These are phyloP conservation scores for Mareca strepera DNA, from an alignment of 2,797 vertebrate species.

Conservation along the genomic window DNA sequence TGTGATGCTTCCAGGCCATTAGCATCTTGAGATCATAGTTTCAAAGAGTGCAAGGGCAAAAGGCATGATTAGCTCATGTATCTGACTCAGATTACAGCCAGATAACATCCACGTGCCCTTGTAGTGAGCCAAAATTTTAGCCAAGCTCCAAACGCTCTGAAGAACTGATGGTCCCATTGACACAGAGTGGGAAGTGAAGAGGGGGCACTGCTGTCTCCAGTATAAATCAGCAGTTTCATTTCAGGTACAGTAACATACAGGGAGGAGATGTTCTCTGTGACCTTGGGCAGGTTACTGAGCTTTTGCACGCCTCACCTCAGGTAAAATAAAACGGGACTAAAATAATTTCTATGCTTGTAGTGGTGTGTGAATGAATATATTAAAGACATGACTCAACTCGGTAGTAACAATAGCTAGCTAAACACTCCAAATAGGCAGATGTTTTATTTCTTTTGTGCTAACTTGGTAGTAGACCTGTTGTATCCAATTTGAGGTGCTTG, in stretches of 20 bases:
- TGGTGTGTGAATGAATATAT: conserved; percentile 14
- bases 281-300: neutral
- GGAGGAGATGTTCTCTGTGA: neutral
- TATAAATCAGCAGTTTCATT: neutral
- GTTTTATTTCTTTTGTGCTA: conserved; percentile 29
- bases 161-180: conserved; percentile 16
- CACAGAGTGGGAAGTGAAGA: conserved; percentile 30
- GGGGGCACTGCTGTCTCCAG: neutral
- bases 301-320: neutral
- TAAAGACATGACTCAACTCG: neutral
- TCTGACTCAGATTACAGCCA: conserved; percentile 46
- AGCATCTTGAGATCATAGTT: conserved; percentile 23
- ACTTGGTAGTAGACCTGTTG: conserved; percentile 22
- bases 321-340: neutral
- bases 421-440: conserved; percentile 44
- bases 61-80: conserved; percentile 52
- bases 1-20: neutral
- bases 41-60: conserved; percentile 31
- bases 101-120: conserved; percentile 51
- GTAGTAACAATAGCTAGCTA: neutral
- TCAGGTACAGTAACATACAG: neutral
- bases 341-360: neutral
- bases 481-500: neutral
- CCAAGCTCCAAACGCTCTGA: conserved; percentile 1
- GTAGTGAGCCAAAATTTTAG: conserved; percentile 29